Percentiles rank a stretch among this genome's conserved stretches.
phyloP scores from a whole-genome alignment of 2,797 vertebrate genomes.

The Enteromius thamalakanensis region DNA sequence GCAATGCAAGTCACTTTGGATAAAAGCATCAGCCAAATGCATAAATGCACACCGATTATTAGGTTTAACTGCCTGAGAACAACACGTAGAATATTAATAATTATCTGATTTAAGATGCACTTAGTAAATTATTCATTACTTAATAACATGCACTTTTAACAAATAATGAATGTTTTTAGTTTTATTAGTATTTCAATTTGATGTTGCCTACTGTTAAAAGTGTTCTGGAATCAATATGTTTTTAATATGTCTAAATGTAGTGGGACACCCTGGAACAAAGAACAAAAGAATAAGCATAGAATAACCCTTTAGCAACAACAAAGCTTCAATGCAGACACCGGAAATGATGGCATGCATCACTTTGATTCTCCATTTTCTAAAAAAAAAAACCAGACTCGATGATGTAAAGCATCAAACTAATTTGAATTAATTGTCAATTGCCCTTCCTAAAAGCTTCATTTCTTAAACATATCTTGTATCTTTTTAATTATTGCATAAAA shows the following conservation, averaged over 20 bases:
- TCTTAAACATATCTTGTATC: not conserved
- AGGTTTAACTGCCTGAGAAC: not conserved
- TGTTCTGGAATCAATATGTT: not conserved
- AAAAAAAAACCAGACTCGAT: constrained; percentile 15
- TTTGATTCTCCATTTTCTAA: not conserved
- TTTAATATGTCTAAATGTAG: not conserved
- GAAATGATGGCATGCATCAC: constrained; percentile 1
- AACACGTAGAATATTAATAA: not conserved
- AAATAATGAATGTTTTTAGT: not conserved
- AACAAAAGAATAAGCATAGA: not conserved
- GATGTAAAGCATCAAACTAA: constrained; percentile 2
- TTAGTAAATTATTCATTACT: not conserved
- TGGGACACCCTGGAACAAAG: not conserved
- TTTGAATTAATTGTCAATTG: not conserved
- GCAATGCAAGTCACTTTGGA: not conserved
- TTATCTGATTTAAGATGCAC: not conserved
- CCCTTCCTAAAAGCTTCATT: not conserved
- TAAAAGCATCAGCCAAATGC: not conserved
- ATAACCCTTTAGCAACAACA: constrained; percentile 9
- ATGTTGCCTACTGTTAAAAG: not conserved
- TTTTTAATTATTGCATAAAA: not conserved
- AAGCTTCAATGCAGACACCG: constrained; percentile 34
- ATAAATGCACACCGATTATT: not conserved
- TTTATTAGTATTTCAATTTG: not conserved
- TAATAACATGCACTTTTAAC: not conserved